These are phyloP conservation scores for Protaetia brevitarsis DNA, from an alignment of 1,140 invertebrate species.

Conservation along the genomic window DNA sequence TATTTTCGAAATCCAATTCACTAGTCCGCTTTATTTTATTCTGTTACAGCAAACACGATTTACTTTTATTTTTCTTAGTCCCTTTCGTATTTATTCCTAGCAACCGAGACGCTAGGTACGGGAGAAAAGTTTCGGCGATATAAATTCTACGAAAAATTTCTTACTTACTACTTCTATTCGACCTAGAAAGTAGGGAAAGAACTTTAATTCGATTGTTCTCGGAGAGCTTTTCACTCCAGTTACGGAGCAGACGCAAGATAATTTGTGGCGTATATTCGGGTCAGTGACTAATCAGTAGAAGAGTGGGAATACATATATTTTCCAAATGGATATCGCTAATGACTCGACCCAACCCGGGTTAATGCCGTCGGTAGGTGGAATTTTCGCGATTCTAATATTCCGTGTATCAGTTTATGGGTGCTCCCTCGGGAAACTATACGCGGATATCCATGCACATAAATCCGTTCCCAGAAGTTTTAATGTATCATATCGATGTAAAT, in stretches of 20 bases:
- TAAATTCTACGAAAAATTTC: not conserved
- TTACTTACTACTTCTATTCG: not conserved
- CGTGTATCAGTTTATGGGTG: not conserved
- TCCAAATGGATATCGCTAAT: too few species aligned
- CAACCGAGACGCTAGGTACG: not conserved
- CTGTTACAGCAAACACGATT: not conserved
- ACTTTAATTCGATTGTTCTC: too few species aligned
- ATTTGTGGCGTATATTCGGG: too few species aligned
- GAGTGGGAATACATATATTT: too few species aligned
- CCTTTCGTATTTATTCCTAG: not conserved
- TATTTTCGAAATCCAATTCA: not conserved
- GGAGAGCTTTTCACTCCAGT: too few species aligned
- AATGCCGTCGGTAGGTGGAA: too few species aligned
- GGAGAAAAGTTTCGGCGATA: not conserved
- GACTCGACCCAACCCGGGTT: too few species aligned
- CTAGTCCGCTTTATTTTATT: not conserved
- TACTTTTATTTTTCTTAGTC: not conserved
- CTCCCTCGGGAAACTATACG: not conserved
- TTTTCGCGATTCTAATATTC: not conserved
- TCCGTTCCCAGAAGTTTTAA: conserved; percentile 12
- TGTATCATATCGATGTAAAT: conserved; percentile 17
- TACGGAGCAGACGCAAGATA: too few species aligned
- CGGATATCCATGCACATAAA: not conserved
- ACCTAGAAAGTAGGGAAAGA: not conserved
- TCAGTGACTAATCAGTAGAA: too few species aligned